Base-by-base conservation (phyloP, 2,888 invertebrate species). In the Polydrusus cervinus region DNA sequence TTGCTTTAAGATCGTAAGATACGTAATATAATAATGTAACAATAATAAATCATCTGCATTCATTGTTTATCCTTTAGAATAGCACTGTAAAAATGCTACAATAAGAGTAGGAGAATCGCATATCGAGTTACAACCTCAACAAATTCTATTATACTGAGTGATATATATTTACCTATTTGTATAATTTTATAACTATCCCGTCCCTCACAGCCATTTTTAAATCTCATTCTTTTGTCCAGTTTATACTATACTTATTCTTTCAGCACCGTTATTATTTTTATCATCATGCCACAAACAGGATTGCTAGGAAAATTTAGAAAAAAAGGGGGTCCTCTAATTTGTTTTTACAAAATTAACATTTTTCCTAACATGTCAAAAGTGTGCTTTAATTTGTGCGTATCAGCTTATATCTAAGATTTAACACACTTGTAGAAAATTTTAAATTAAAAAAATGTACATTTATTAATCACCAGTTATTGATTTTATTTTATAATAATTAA, bases 171-270 rank as follows among this genome's bases (percentile, higher is more conserved):
- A 73, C 53, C 73, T 73, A 73, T 60, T 25, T 71, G 75, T 71
- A 75, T 71, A 75, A 75, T 75, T 75, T 61, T 62, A 71, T 75
- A 75, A 65, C 76, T 74, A 77, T 67, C 53, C 43, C 74, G 34
- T 66, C 64, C 68, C 68, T 78, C 78, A 78, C 78, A 78, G 78
- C 78, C 78, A 78, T 74, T 68, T 77, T 77, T 20, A 71, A 64
- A 76, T 53, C 43, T 60, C 57, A 71, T 64, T 14, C 71, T 43
- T 67, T 53, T 47, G 14, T 72, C 60, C 68, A 51, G 14, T 60
- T 51, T 14, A 25, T 25, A 11, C 30, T 53, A 65, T 53, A 45
- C 18, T 60, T 14, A 69, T 47, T 66, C 49, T 38, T 40, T 70
- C 70, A 62, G 62, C 62, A 70, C 69, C 69, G 25, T 61, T 1